Conservation (phyloP, 2,797 vertebrate species). For the Enteromius argenteus region DNA sequence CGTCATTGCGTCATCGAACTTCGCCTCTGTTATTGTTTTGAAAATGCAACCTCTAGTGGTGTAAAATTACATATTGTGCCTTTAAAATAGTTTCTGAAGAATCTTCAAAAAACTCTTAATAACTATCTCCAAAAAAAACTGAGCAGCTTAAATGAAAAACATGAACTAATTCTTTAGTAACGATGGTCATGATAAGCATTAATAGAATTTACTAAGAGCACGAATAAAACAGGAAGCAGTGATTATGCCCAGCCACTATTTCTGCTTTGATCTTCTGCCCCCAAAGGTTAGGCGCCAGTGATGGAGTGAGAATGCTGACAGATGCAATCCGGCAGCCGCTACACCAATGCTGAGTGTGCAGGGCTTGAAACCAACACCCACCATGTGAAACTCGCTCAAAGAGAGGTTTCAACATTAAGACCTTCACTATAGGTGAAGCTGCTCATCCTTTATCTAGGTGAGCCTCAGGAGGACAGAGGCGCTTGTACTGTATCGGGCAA, state of each 20-base stretch:
- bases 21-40: too few species aligned
- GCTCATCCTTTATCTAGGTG: conserved; percentile 18
- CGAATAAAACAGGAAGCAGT: conserved; percentile 57
- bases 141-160: background rate
- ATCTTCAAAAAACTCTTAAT: background rate
- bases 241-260: conserved; percentile 61
- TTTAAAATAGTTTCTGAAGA: background rate
- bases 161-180: background rate
- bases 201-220: conserved; percentile 37
- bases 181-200: background rate
- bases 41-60: too few species aligned
- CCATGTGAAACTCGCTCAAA: conserved; percentile 50
- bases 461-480: background rate
- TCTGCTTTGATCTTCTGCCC: conserved; percentile 66
- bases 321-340: conserved; percentile 54
- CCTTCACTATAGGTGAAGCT: conserved; percentile 33
- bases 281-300: conserved; percentile 57
- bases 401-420: conserved; percentile 56
- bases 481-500: background rate
- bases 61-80: too few species aligned
- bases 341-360: conserved; percentile 59
- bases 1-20: too few species aligned
- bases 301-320: conserved; percentile 68
- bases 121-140: background rate
- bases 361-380: conserved; percentile 55